Percentiles rank a stretch among this genome's conserved stretches.
phyloP scores from a whole-genome alignment of 2,113 vertebrate genomes.

The Corapipo altera region DNA sequence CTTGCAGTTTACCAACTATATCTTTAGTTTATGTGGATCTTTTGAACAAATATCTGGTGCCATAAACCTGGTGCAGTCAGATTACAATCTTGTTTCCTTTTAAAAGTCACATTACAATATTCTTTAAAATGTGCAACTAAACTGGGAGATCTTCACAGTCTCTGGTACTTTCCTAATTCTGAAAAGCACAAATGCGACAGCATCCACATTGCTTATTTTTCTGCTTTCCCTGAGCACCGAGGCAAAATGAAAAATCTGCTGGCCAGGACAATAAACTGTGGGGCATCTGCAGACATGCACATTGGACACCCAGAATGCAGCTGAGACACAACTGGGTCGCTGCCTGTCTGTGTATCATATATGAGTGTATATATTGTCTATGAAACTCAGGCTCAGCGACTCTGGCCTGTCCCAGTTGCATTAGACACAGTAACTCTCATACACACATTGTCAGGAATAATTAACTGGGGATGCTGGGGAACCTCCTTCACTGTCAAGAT shows the following conservation, averaged over 20 bases:
- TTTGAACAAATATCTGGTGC: background rate
- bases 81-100: background rate
- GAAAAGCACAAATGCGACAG: background rate
- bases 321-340: background rate
- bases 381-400: background rate
- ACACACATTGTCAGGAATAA: background rate
- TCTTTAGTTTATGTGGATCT: background rate
- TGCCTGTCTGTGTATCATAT: background rate
- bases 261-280: background rate
- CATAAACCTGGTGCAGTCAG: background rate
- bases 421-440: background rate
- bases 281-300: background rate
- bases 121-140: background rate
- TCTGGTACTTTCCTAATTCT: background rate
- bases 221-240: background rate
- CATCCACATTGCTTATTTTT: background rate
- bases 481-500: background rate
- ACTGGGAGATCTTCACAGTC: background rate
- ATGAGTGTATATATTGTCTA: fast-evolving
- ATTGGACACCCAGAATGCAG: background rate
- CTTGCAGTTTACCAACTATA: background rate
- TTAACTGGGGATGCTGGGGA: background rate
- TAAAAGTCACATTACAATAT: background rate
- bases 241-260: background rate
- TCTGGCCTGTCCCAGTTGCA: background rate